Evolutionary conservation across 1,140 invertebrate species (phyloP).

Genomic region (Plodia interpunctella): DNA sequence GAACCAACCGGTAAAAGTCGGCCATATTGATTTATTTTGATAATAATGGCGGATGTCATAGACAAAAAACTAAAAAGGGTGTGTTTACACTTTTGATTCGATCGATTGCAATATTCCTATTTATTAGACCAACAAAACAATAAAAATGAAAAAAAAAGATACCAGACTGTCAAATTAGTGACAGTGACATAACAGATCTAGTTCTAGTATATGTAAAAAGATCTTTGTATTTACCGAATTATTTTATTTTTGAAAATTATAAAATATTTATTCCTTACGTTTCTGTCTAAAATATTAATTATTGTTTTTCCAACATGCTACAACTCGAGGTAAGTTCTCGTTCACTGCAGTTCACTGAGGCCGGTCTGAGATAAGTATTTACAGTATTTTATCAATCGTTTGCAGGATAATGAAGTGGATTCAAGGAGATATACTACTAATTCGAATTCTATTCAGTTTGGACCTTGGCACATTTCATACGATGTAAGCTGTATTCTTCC

Average conservation of each 20-base stretch:
- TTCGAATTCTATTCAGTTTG: slow-evolving; percentile 62
- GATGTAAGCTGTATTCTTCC: slow-evolving; percentile 66
- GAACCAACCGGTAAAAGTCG: slow-evolving; percentile 67
- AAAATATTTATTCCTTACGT: no score
- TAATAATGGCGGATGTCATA: neutral
- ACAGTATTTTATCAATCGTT: slow-evolving; percentile 6
- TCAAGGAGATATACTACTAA: slow-evolving; percentile 50
- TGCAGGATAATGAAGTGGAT: slow-evolving; percentile 48
- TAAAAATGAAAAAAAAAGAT: no score
- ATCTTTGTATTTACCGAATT: no score
- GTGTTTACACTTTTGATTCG: no score
- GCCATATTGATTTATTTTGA: slow-evolving; percentile 63
- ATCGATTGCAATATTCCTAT: no score
- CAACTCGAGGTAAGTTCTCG: neutral
- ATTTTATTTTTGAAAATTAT: no score
- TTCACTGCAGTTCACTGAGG: no score
- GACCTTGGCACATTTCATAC: slow-evolving; percentile 67
- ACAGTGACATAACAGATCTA: no score
- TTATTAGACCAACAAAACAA: no score
- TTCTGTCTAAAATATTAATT: neutral
- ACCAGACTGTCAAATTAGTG: no score
- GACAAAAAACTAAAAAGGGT: neutral
- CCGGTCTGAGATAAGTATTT: no score
- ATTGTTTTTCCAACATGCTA: neutral
- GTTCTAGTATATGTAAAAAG: no score